These are phyloP conservation scores for Baccha elongata DNA, from an alignment of 2,888 invertebrate species.

Conservation along the genomic window DNA sequence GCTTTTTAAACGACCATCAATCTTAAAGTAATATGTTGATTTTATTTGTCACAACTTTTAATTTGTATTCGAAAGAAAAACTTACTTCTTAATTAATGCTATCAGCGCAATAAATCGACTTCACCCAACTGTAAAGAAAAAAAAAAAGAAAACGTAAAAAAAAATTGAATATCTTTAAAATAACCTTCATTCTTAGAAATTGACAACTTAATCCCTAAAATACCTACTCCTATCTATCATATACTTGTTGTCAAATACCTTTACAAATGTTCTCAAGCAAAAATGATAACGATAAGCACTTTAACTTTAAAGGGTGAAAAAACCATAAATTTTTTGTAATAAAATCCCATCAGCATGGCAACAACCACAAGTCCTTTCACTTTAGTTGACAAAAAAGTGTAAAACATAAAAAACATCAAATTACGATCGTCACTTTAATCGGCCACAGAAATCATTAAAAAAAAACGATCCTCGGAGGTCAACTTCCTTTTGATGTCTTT, in stretches of 20 bases:
- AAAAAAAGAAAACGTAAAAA: too few species aligned
- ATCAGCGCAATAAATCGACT: conserved; percentile 63
- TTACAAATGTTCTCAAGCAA: too few species aligned
- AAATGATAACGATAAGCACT: not conserved
- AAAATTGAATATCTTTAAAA: too few species aligned
- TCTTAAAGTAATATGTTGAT: not conserved
- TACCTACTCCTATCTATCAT: too few species aligned
- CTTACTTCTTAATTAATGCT: conserved; percentile 61
- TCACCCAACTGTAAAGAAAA: conserved; percentile 56
- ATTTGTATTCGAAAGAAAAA: too few species aligned
- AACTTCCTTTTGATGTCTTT: conserved; percentile 47
- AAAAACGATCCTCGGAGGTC: conserved; percentile 24
- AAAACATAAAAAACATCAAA: conserved; percentile 9
- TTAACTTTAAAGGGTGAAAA: not conserved
- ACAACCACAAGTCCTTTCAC: conserved; percentile 35
- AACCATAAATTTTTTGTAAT: not conserved
- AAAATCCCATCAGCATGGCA: not conserved
- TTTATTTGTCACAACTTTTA: too few species aligned
- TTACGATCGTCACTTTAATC: conserved; percentile 26
- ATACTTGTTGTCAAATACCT: too few species aligned
- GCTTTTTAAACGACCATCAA: too few species aligned
- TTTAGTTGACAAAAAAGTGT: conserved; percentile 1
- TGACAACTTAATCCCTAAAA: too few species aligned
- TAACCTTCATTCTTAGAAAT: too few species aligned
- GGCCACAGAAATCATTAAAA: conserved; percentile 25